Conservation (phyloP, 2,113 vertebrate genomes). For the Epinephelus moara region DNA sequence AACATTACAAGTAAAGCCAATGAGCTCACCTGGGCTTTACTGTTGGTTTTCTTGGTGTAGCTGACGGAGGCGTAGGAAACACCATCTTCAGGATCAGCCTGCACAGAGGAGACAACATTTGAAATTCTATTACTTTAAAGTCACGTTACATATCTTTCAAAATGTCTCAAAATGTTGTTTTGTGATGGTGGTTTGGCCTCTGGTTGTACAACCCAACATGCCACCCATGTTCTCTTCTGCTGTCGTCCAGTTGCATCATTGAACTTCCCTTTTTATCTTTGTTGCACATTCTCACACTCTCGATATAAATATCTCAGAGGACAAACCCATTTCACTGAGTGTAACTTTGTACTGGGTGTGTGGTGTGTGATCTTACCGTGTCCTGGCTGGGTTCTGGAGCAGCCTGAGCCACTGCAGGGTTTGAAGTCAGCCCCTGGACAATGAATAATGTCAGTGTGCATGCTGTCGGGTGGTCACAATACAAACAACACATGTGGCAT, state of each 20-base stretch:
- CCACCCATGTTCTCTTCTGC: neutral
- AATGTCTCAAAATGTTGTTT: no score
- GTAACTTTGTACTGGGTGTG: neutral
- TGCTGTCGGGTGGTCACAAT: neutral
- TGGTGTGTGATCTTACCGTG: neutral
- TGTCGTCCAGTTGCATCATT: neutral
- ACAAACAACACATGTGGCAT: neutral
- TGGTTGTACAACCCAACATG: neutral
- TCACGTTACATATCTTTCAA: no score
- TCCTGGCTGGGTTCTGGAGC: neutral
- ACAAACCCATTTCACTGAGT: no score
- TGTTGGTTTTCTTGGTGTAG: neutral
- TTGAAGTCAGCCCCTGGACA: neutral
- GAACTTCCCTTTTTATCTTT: constrained; percentile 1
- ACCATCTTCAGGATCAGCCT: constrained; percentile 40
- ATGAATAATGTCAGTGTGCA: neutral
- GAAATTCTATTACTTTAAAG: no score
- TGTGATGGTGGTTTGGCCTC: neutral
- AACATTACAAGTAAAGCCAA: neutral
- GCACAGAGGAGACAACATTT: neutral
- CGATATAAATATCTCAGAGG: no score
- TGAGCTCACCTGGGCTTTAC: neutral
- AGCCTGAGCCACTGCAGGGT: neutral
- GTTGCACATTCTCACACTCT: neutral
- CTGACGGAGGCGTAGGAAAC: constrained; percentile 52